Evolutionary conservation across 2,113 vertebrate genomes (phyloP), one percentile per base, ranked within the genome.

Genomic region (Oplegnathus fasciatus): DNA sequence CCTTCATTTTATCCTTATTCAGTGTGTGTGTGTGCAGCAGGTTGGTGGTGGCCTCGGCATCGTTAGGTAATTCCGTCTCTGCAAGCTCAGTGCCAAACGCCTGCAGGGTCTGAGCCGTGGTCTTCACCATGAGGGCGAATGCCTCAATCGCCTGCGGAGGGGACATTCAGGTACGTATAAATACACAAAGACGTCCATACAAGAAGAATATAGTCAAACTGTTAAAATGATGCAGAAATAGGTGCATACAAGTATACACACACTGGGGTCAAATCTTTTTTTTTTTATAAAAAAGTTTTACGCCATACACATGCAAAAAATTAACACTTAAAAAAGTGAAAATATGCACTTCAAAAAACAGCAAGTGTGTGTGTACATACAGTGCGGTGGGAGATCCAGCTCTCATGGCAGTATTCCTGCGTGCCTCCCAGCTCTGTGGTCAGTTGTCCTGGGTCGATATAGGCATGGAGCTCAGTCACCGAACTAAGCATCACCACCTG

Each of bases 401-500:
- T 96, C 82, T 96, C 97, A 75, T 99, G 98, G 94, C 96, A 96
- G 90, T 99, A 99, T 61, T 97, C 96, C 96, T 97, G 96, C n/a
- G 97, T 97, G 62, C 98, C 98, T 62, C 98, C 98, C 78, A 99
- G 94, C 87, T 99, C 98, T 90, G 97, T 96, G 48, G 97, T 98
- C 93, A 99, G 94, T 92, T 99, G 98, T 70, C 97, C 96, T 67
- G 97, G 97, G 91, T 98, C 97, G 74, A 99, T 98, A 91, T 99
- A 98, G 62, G 95, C 94, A 44, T 99, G 97, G 79, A 99, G 96
- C 94, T 99, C 98, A 84, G 98, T 97, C 64, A 99, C 96, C 75
- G 98, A 99, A 94, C 98, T 97, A 94, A 99, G 97, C 98, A 99
- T 99, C 95, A 99, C 98, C 96, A 99, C 97, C 98, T 99, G 91